Conservation (phyloP, 1,140 invertebrate species). For the Mylabris phalerata region DNA sequence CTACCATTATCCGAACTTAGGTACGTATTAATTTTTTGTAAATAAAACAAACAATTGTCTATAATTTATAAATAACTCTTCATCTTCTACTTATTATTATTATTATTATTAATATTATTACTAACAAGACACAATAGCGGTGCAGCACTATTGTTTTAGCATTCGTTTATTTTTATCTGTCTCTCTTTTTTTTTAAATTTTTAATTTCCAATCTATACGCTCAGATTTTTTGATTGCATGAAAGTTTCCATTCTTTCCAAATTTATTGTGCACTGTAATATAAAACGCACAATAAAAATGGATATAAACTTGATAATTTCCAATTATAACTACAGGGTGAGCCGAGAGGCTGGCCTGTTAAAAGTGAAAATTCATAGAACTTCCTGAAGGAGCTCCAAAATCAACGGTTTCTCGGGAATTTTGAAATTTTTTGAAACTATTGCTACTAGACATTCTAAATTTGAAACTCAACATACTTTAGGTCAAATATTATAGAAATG, state of each 20-base stretch:
- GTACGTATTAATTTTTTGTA: slow-evolving; percentile 48
- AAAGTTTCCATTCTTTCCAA: slow-evolving; percentile 8
- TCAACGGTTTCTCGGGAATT: too few species aligned
- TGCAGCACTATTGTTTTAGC: slow-evolving; percentile 29
- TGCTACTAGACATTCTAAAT: too few species aligned
- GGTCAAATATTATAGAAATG: too few species aligned
- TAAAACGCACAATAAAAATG: too few species aligned
- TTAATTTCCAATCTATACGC: not conserved
- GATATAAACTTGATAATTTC: too few species aligned
- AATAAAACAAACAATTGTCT: not conserved
- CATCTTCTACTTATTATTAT: not conserved
- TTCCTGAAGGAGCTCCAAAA: too few species aligned
- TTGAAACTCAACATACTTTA: too few species aligned
- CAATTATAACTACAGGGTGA: too few species aligned
- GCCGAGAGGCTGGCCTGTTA: too few species aligned
- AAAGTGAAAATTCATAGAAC: too few species aligned
- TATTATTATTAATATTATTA: slow-evolving; percentile 10
- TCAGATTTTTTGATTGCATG: slow-evolving; percentile 16
- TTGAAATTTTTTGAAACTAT: too few species aligned
- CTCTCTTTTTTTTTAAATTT: slow-evolving; percentile 6
- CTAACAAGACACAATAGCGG: slow-evolving; percentile 21
- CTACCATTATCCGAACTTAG: slow-evolving; percentile 88
- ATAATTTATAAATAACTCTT: not conserved
- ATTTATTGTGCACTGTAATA: not conserved
- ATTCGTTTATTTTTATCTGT: slow-evolving; percentile 11